Evolutionary conservation across 2,113 vertebrate genomes (phyloP).

Genomic region (Ia io): DNA sequence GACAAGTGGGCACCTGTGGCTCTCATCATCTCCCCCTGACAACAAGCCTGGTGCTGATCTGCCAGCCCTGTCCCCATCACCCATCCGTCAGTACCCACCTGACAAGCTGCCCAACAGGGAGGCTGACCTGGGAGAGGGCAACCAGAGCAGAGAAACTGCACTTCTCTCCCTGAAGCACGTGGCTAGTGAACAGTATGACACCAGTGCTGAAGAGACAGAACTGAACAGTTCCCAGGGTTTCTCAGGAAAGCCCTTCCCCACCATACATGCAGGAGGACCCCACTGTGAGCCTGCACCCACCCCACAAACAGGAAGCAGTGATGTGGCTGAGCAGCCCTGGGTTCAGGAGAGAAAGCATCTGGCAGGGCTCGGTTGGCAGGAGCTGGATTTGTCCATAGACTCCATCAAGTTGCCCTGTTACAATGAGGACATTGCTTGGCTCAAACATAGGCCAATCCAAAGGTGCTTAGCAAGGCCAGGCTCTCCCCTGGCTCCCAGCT

Average conservation of each 20-base stretch:
- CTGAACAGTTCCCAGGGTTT: neutral
- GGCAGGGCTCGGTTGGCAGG: neutral
- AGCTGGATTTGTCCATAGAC: constrained; percentile 46
- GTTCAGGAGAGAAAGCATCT: constrained; percentile 19
- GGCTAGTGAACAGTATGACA: neutral
- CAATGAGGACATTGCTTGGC: constrained; percentile 34
- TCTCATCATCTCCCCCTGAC: constrained; percentile 19
- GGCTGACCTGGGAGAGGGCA: neutral
- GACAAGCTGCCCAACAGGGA: neutral
- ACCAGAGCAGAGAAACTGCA: neutral
- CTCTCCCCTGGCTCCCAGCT: neutral
- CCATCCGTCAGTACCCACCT: neutral
- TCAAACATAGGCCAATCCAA: constrained; percentile 56
- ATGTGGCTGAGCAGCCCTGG: neutral
- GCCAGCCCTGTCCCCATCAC: neutral
- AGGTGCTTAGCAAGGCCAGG: constrained; percentile 54
- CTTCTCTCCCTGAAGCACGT: neutral
- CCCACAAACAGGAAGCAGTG: neutral
- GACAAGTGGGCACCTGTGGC: neutral
- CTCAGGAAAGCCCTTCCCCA: constrained; percentile 19
- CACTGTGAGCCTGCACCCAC: neutral
- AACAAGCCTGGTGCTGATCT: constrained; percentile 30
- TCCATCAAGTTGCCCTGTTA: neutral
- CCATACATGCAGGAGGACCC: neutral
- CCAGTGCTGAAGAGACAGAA: constrained; percentile 6